Percentiles rank a stretch among this genome's conserved stretches.
These are phyloP conservation scores for Andrena haemorrhoa DNA, from an alignment of 2,888 invertebrate species.

Conservation along the genomic window DNA sequence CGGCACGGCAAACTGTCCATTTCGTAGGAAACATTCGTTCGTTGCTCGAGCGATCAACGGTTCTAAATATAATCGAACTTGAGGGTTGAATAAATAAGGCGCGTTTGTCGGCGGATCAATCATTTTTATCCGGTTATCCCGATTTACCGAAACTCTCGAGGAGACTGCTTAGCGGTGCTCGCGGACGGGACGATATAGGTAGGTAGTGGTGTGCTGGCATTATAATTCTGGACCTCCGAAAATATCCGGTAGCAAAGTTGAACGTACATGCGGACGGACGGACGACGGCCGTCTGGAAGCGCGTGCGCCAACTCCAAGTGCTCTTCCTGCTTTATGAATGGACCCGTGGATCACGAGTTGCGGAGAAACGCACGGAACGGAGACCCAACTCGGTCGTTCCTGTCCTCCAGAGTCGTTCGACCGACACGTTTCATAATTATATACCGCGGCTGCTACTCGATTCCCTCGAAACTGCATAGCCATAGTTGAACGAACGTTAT, in stretches of 20 bases:
- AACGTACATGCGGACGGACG: slow-evolving; percentile 16
- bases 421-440: slow-evolving; percentile 40
- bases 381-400: slow-evolving; percentile 25
- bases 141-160: slow-evolving; percentile 32
- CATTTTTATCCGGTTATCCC: slow-evolving; percentile 69
- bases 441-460: slow-evolving; percentile 8
- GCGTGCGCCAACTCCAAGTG: slow-evolving; percentile 48
- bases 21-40: too few species aligned
- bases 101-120: slow-evolving; percentile 77
- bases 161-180: slow-evolving; percentile 27
- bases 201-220: slow-evolving; percentile 37
- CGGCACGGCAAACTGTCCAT: too few species aligned
- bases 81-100: slow-evolving; percentile 73
- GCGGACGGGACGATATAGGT: slow-evolving; percentile 36
- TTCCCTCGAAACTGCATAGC: background rate
- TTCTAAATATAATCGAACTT: slow-evolving; percentile 70
- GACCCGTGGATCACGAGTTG: slow-evolving; percentile 52
- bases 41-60: background rate
- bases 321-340: slow-evolving; percentile 68
- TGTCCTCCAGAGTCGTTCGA: slow-evolving; percentile 21
- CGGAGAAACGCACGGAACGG: slow-evolving; percentile 49
- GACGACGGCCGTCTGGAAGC: slow-evolving; percentile 42
- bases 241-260: slow-evolving; percentile 62
- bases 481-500: background rate
- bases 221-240: slow-evolving; percentile 71